Evolutionary conservation across 2,888 invertebrate genomes (phyloP).

Genomic region (Ditula angustiorana): DNA sequence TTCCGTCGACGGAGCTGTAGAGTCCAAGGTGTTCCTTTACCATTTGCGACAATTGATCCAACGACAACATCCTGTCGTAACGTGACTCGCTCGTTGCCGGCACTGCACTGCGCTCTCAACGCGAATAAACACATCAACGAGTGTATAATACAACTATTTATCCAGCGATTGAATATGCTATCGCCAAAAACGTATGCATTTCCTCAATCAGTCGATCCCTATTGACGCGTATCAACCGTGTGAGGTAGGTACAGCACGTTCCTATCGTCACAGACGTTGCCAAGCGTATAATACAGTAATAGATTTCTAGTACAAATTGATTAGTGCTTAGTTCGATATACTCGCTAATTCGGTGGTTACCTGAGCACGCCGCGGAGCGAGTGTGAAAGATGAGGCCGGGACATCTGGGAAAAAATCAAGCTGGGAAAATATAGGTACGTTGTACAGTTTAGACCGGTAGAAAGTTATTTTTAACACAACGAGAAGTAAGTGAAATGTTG

Average conservation of each 20-base stretch:
- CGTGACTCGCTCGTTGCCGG: conserved; percentile 68
- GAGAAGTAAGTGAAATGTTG: conserved; percentile 59
- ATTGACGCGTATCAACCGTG: conserved; percentile 64
- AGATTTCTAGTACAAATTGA: conserved; percentile 55
- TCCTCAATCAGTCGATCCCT: conserved; percentile 67
- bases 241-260: conserved; percentile 60
- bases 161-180: conserved; percentile 66
- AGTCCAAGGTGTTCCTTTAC: conserved; percentile 77
- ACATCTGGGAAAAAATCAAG: conserved; percentile 66
- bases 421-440: conserved; percentile 47
- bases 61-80: conserved; percentile 81
- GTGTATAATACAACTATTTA: conserved; percentile 74
- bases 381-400: conserved; percentile 66
- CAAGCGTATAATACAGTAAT: conserved; percentile 65
- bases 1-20: conserved; percentile 56
- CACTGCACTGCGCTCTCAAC: conserved; percentile 76
- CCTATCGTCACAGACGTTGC: conserved; percentile 68
- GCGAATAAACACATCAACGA: conserved; percentile 73
- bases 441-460: conserved; percentile 59
- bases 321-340: conserved; percentile 43
- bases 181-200: conserved; percentile 65
- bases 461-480: conserved; percentile 72
- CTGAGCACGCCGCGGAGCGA: conserved; percentile 57
- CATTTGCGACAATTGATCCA: conserved; percentile 79
- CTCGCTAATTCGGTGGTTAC: conserved; percentile 58